These are phyloP conservation scores for Heterocephalus glaber DNA, from an alignment of 2,113 vertebrate species.

Conservation along the genomic window DNA sequence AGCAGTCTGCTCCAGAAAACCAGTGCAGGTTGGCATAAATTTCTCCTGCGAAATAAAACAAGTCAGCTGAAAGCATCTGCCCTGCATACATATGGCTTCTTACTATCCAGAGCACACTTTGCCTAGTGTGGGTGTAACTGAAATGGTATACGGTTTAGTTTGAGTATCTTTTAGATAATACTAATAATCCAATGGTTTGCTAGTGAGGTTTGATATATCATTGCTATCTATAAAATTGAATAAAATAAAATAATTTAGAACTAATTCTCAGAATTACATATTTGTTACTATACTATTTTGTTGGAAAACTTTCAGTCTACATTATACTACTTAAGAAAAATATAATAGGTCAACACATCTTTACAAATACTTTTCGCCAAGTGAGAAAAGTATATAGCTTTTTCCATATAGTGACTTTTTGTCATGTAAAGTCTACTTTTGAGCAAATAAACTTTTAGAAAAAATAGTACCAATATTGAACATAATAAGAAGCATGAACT, in stretches of 20 bases:
- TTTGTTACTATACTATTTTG: background rate
- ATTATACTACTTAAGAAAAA: constrained; percentile 19
- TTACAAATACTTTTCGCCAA: background rate
- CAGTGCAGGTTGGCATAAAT: background rate
- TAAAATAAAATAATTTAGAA: constrained; percentile 36
- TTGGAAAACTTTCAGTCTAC: background rate
- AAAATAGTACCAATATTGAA: background rate
- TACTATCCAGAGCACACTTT: background rate
- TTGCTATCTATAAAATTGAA: background rate
- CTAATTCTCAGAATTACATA: constrained; percentile 1
- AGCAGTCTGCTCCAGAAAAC: background rate
- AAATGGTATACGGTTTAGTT: background rate
- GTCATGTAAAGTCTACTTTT: background rate
- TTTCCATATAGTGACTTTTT: background rate
- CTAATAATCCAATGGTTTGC: background rate
- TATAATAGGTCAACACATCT: background rate
- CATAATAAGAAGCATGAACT: constrained; percentile 3
- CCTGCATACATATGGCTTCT: background rate
- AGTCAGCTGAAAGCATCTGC: background rate
- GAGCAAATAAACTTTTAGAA: background rate
- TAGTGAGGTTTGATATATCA: background rate
- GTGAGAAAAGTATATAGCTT: background rate
- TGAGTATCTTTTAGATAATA: constrained; percentile 24
- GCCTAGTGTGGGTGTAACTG: background rate
- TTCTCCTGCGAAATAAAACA: background rate